A percentile compares a stretch with the other conserved stretches of the same genome.
Conservation (phyloP, 2,113 vertebrate genomes). For the Rhinogobius similis region DNA sequence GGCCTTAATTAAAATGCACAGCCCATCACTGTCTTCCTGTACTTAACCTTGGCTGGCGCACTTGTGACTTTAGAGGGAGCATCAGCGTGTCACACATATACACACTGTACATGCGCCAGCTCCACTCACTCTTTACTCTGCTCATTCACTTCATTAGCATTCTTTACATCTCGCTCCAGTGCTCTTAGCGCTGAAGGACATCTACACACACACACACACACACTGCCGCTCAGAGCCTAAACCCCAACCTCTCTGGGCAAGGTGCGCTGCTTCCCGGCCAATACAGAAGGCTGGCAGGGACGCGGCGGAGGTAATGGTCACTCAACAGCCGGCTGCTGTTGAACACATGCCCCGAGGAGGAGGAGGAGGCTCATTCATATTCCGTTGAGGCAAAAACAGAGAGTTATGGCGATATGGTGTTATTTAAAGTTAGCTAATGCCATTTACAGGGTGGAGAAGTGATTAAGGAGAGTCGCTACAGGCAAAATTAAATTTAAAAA, state of each 20-base stretch:
- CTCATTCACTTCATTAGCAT: constrained; percentile 72
- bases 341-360: constrained; percentile 25
- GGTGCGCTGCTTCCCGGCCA: constrained; percentile 38
- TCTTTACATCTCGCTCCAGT: constrained; percentile 60
- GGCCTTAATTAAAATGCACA: constrained; percentile 68
- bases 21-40: constrained; percentile 54
- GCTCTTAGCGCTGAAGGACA: constrained; percentile 70
- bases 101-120: constrained; percentile 23
- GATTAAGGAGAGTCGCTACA: not conserved
- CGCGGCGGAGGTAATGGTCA: constrained; percentile 20
- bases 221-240: constrained; percentile 8
- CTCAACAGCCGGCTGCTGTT: constrained; percentile 18
- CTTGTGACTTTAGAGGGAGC: constrained; percentile 45
- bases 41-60: constrained; percentile 71
- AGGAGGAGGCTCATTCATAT: not conserved
- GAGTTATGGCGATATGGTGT: not conserved
- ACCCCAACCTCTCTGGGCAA: constrained; percentile 16
- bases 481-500: too few species aligned
- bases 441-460: not conserved
- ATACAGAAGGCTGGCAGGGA: constrained; percentile 30
- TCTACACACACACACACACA: constrained; percentile 34
- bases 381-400: not conserved
- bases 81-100: constrained; percentile 27
- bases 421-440: not conserved
- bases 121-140: constrained; percentile 40